Evolutionary conservation across 2,797 vertebrate species (phyloP).

Genomic region (Arrhamphus sclerolepis): DNA sequence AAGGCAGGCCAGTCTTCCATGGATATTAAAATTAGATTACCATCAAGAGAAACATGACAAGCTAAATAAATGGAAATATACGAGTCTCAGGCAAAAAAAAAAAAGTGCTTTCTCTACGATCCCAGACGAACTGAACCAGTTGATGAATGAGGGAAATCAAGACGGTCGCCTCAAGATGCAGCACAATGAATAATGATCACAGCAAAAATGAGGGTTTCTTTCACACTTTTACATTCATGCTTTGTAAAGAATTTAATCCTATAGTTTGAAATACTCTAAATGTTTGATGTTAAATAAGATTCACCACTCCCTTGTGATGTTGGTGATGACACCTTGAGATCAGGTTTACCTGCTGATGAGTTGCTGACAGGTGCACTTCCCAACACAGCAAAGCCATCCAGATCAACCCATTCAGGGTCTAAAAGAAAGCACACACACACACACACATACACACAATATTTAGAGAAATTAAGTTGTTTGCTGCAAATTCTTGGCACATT

Average conservation of each 20-base stretch:
- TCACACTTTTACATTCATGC: background rate
- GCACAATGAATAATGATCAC: constrained; percentile 23
- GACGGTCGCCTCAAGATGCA: constrained; percentile 15
- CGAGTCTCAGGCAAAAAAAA: constrained; percentile 25
- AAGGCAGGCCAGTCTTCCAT: constrained; percentile 8
- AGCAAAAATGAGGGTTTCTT: background rate
- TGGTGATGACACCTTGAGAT: constrained; percentile 29
- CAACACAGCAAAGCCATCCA: constrained; percentile 83
- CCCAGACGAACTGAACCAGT: constrained; percentile 11
- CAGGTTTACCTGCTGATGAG: constrained; percentile 76
- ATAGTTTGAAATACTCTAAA: constrained; percentile 17
- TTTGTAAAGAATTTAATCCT: background rate
- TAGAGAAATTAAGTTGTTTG: background rate
- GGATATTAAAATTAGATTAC: constrained; percentile 19
- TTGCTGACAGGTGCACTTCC: constrained; percentile 75
- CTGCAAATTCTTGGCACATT: background rate
- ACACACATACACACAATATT: background rate
- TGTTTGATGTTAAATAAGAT: background rate
- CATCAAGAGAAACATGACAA: constrained; percentile 30
- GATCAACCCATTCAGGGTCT: constrained; percentile 83
- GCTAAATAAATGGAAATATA: constrained; percentile 24
- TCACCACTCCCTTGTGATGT: constrained; percentile 1
- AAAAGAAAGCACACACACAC: constrained; percentile 23
- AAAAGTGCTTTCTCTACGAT: constrained; percentile 11
- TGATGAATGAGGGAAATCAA: constrained; percentile 11